Conservation (phyloP, 2,888 invertebrate genomes). For the Marronus borbonicus region DNA sequence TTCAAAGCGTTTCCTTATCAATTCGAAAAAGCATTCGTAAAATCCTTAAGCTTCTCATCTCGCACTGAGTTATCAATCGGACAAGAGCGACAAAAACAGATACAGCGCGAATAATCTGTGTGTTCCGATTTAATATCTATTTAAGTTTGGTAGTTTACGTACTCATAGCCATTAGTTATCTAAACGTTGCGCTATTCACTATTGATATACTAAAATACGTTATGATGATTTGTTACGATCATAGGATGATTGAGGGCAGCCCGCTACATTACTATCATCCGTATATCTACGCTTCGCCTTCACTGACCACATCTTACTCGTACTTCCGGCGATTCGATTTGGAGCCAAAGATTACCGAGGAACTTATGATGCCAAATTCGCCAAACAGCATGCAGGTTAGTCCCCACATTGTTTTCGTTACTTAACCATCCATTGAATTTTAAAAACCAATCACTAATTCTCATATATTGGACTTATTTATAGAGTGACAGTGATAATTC, state of each 20-base stretch:
- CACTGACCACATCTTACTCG: constrained; percentile 53
- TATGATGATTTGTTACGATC: constrained; percentile 64
- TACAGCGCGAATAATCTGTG: constrained; percentile 27
- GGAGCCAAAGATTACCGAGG: constrained; percentile 63
- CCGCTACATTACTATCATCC: constrained; percentile 65
- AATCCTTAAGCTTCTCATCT: constrained; percentile 32
- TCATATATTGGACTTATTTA: constrained; percentile 55
- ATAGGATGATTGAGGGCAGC: constrained; percentile 66
- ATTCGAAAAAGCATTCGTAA: constrained; percentile 31
- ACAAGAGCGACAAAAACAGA: constrained; percentile 32
- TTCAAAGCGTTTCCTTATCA: constrained; percentile 39
- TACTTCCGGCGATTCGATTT: constrained; percentile 58
- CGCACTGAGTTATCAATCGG: constrained; percentile 32
- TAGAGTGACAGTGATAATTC: constrained; percentile 75
- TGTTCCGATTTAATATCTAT: constrained; percentile 25
- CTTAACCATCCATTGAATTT: background rate
- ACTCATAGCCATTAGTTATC: constrained; percentile 11
- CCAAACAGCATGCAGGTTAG: constrained; percentile 67
- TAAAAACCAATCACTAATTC: constrained; percentile 28
- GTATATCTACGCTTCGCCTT: constrained; percentile 12
- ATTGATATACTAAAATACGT: constrained; percentile 4
- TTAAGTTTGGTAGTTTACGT: constrained; percentile 24
- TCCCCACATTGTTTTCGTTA: background rate
- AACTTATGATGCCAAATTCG: constrained; percentile 64
- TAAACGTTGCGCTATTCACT: background rate